phyloP scores from a whole-genome alignment of 2,113 vertebrate genomes.

The Hemibagrus wyckioides region DNA sequence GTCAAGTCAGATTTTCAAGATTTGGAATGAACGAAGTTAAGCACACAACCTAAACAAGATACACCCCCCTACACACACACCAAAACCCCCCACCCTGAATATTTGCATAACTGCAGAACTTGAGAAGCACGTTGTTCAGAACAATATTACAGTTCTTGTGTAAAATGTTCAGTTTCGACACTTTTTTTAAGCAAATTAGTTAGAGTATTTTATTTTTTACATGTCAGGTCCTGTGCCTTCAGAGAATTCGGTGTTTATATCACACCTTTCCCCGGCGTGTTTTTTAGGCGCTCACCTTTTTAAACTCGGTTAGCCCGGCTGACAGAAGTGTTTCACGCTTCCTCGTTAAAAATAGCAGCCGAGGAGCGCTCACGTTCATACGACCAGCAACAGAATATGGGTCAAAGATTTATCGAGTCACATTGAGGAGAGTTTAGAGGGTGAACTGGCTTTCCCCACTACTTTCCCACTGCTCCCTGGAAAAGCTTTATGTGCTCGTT shows the following conservation, averaged over 20 bases:
- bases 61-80: background rate
- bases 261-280: background rate
- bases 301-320: conserved; percentile 27
- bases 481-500: background rate
- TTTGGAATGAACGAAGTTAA: background rate
- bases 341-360: conserved; percentile 26
- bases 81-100: too few species aligned
- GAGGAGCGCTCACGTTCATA: conserved; percentile 15
- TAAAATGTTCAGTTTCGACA: background rate
- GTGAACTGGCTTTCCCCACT: conserved; percentile 4
- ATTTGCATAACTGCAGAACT: background rate
- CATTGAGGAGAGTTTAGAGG: conserved; percentile 15
- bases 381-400: conserved; percentile 34
- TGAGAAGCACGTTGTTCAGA: background rate
- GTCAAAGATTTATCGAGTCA: conserved; percentile 41
- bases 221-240: background rate
- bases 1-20: background rate
- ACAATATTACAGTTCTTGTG: too few species aligned
- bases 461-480: background rate
- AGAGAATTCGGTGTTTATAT: background rate
- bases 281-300: background rate
- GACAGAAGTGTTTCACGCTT: conserved; percentile 20
- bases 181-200: background rate
- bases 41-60: background rate
- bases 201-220: background rate